phyloP scores from a whole-genome alignment of 1,140 invertebrate genomes.

The Pseudoatta argentina region DNA sequence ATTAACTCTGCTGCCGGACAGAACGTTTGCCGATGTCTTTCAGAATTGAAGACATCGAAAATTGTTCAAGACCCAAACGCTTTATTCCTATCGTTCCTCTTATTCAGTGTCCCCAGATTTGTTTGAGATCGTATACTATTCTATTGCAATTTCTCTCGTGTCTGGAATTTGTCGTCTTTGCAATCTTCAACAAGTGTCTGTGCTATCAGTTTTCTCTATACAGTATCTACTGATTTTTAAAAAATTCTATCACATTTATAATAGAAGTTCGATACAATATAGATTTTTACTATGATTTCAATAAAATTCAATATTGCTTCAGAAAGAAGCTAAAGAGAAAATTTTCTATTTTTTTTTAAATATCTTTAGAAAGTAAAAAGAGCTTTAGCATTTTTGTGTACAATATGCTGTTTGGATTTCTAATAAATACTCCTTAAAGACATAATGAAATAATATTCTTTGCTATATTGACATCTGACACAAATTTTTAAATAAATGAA shows the following conservation, averaged over 20 bases:
- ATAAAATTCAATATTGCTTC: not conserved
- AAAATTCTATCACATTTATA: not conserved
- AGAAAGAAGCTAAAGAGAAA: not conserved
- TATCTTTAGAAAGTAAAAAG: not conserved
- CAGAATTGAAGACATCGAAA: conserved; percentile 11
- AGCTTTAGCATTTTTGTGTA: not conserved
- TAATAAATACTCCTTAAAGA: not conserved
- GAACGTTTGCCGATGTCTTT: conserved; percentile 15
- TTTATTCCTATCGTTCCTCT: not conserved
- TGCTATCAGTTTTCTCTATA: not conserved
- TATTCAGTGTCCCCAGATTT: conserved; percentile 19
- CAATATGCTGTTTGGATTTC: not conserved
- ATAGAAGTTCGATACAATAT: not conserved
- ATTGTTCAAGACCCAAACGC: not conserved
- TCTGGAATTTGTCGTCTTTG: conserved; percentile 37
- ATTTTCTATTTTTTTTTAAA: no score
- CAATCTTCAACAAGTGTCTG: conserved; percentile 19
- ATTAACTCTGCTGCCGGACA: not conserved
- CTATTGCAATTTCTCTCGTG: conserved; percentile 33
- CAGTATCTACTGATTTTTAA: not conserved
- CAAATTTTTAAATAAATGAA: not conserved
- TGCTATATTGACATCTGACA: no score
- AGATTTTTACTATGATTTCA: conserved; percentile 2
- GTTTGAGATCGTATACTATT: conserved; percentile 33
- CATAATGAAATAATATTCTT: not conserved